Evolutionary conservation across 2,113 vertebrate genomes (phyloP), one percentile per base, ranked within the genome.

Genomic region (Gila orcuttii): DNA sequence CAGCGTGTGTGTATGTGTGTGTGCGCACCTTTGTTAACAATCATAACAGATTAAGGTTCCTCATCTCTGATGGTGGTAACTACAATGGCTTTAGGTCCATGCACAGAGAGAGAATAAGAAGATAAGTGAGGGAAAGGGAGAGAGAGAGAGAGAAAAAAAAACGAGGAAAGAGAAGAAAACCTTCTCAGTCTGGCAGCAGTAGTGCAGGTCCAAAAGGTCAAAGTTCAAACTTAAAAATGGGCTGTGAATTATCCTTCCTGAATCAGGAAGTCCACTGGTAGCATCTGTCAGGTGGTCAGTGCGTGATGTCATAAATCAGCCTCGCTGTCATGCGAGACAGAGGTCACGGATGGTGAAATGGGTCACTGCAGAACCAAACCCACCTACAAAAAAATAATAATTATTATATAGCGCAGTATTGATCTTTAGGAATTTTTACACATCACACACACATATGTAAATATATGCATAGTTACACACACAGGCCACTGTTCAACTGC

Each of bases 321-420:
- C 91, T 90, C 90, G 89, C 89, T 90, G 90, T 88, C 91, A 93
- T 90, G 84, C 88, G 76, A 87, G 88, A 64, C n/a, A n/a, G 4
- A 71, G 79, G 64, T 87, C 64, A 45, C 36, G 73, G 64, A 80
- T 36, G 86, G 89, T 62, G 36, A 85, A 69, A 57, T 9, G 31
- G 3, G 87, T 96, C 97, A 99, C 96, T 99, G 98, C 93, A 99
- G 91, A 91, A 99, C 98, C 95, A 99, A 93, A 80, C 98, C 98
- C 0, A 99, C 97, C 97, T 99, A 90, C 75, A 86, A 71, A 50
- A 55, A 31, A 64, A 2, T 28, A 21, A 50, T 25, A 19, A 66
- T 3, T 31, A 71, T 71, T 39, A 39, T 71, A 33, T 8, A 21
- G 19, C 19, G 23, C 8, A 39, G 68, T 71, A 39, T 71, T 71